Conservation (phyloP, 2,888 invertebrate species). For the Sericinus montela region DNA sequence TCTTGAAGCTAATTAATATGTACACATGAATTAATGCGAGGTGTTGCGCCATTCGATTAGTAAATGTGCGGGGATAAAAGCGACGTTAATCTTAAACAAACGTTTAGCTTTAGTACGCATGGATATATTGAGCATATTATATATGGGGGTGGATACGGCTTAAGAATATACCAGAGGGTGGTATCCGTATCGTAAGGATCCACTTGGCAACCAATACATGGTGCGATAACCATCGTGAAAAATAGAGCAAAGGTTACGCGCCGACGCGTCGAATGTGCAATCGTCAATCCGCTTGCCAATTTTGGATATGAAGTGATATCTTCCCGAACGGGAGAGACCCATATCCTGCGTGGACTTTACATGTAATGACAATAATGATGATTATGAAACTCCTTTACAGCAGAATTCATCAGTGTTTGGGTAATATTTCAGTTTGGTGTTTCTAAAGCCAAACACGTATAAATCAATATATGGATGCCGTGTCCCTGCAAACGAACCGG, state of each 20-base stretch:
- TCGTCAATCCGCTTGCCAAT: no score
- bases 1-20: constrained; percentile 66
- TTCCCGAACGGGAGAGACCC: no score
- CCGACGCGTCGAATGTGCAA: no score
- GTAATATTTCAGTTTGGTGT: constrained; percentile 15
- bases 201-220: no score
- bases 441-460: constrained; percentile 19
- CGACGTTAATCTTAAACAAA: constrained; percentile 51
- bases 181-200: no score
- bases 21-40: constrained; percentile 59
- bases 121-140: no score
- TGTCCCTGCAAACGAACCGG: constrained; percentile 39
- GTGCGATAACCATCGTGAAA: no score
- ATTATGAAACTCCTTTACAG: constrained; percentile 1
- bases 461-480: constrained; percentile 18
- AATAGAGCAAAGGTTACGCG: no score
- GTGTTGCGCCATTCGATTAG: constrained; percentile 38
- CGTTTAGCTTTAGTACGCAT: constrained; percentile 53
- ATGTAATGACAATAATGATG: constrained; percentile 12
- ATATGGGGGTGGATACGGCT: no score
- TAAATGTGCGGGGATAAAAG: constrained; percentile 27
- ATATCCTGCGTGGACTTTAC: no score
- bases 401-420: constrained; percentile 6
- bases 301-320: no score
- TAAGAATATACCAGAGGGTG: no score